Evolutionary conservation across 2,888 invertebrate species (phyloP).

Genomic region (Xylota segnis): DNA sequence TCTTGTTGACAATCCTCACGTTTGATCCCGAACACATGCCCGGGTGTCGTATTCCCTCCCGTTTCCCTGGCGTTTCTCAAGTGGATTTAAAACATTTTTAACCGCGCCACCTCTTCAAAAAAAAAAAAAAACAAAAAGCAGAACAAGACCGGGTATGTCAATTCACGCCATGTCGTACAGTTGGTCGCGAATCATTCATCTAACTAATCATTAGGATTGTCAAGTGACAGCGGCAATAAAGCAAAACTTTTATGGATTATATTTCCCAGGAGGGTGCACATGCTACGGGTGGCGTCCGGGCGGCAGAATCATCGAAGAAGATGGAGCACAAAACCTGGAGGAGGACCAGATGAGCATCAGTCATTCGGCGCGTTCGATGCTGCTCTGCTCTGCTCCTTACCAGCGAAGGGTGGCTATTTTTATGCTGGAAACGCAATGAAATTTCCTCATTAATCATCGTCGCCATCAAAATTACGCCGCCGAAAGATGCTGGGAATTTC

Average conservation of each 20-base stretch:
- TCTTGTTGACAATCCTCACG: slow-evolving; percentile 48
- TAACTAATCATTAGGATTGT: slow-evolving; percentile 77
- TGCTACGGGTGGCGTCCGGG: slow-evolving; percentile 1
- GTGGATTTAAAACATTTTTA: slow-evolving; percentile 15
- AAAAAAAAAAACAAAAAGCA: not conserved
- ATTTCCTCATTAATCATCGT: slow-evolving; percentile 74
- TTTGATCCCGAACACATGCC: slow-evolving; percentile 65
- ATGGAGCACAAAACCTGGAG: slow-evolving; percentile 26
- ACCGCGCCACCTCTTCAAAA: slow-evolving; percentile 17
- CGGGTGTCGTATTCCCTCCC: slow-evolving; percentile 22
- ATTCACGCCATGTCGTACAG: slow-evolving; percentile 73
- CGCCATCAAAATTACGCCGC: slow-evolving; percentile 70
- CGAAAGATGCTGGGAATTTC: slow-evolving; percentile 68
- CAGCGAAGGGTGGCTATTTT: slow-evolving; percentile 63
- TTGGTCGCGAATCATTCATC: slow-evolving; percentile 74
- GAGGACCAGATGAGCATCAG: slow-evolving; percentile 60
- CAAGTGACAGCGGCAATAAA: slow-evolving; percentile 71
- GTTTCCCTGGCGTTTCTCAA: not conserved
- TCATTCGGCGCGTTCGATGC: slow-evolving; percentile 14
- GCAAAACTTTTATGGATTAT: slow-evolving; percentile 67
- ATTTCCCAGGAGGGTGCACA: slow-evolving; percentile 39
- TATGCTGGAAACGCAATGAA: slow-evolving; percentile 69
- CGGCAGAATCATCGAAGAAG: slow-evolving; percentile 39
- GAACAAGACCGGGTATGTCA: slow-evolving; percentile 25
- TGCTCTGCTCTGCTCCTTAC: slow-evolving; percentile 4